phyloP scores from a whole-genome alignment of 2,888 invertebrate species.

The Norana najaformis region DNA sequence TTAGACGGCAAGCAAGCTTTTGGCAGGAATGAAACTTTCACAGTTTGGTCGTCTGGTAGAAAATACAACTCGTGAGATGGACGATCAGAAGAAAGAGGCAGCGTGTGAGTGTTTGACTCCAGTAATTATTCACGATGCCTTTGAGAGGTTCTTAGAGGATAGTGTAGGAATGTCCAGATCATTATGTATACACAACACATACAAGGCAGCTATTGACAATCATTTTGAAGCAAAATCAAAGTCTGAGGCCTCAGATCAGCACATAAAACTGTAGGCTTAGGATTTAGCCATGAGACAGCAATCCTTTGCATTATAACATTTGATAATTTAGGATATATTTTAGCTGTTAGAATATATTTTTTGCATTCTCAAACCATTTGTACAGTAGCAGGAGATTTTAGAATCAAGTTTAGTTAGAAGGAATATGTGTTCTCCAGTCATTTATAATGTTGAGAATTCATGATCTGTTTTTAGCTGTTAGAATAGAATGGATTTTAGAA shows the following conservation, averaged over 20 bases:
- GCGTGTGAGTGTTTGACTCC: neutral
- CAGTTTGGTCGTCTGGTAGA: constrained; percentile 9
- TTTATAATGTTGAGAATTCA: neutral
- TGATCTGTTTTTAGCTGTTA: neutral
- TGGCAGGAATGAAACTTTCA: neutral
- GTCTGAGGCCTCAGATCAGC: too few species aligned
- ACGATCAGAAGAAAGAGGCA: neutral
- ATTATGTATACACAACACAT: neutral
- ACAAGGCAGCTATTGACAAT: neutral
- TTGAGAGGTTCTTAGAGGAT: neutral
- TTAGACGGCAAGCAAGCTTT: neutral
- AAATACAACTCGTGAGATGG: neutral
- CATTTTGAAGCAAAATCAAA: too few species aligned
- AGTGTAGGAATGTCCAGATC: neutral
- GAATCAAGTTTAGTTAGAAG: too few species aligned
- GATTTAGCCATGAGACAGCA: too few species aligned
- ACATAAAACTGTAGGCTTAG: too few species aligned
- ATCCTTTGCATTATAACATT: neutral
- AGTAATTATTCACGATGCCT: neutral
- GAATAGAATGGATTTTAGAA: neutral
- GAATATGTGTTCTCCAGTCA: too few species aligned
- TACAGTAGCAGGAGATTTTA: neutral
- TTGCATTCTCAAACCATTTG: neutral
- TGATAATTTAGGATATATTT: neutral
- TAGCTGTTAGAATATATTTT: neutral